Evolutionary conservation across 1,140 invertebrate genomes (phyloP).

Genomic region (Diachasmimorpha longicaudata): DNA sequence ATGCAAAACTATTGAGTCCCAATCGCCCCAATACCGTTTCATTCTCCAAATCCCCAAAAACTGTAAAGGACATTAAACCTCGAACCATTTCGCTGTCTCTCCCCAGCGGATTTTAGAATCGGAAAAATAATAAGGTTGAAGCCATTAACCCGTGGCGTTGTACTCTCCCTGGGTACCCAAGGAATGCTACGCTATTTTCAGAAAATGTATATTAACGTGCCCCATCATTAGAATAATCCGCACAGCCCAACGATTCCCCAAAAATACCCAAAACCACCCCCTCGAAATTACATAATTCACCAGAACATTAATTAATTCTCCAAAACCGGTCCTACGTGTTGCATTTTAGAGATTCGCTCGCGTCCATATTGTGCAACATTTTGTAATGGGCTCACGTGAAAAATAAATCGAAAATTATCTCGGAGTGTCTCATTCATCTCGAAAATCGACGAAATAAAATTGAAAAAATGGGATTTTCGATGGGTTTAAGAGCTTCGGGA

Average conservation of each 20-base stretch:
- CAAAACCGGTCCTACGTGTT: slow-evolving; percentile 26
- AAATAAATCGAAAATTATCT: slow-evolving; percentile 1
- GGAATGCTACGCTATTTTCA: slow-evolving; percentile 31
- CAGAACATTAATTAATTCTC: neutral
- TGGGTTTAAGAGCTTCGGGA: no score
- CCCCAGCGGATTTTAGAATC: no score
- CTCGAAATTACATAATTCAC: neutral
- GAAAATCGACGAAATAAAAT: neutral
- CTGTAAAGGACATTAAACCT: no score
- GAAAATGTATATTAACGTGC: slow-evolving; percentile 6
- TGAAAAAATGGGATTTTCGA: neutral
- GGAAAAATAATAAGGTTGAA: neutral
- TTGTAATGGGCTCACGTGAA: slow-evolving; percentile 16
- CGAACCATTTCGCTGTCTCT: no score
- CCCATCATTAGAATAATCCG: neutral
- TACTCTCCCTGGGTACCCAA: neutral
- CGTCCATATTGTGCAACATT: slow-evolving; percentile 36
- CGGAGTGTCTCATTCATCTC: neutral
- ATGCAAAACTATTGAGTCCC: no score
- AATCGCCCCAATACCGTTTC: no score
- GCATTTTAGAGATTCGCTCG: slow-evolving; percentile 22
- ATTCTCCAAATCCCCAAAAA: no score
- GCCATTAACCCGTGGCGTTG: neutral
- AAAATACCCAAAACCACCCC: neutral
- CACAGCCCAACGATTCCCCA: neutral